These are phyloP conservation scores for Tarsius wallacei DNA, from an alignment of 2,797 vertebrate genomes.

Conservation along the genomic window DNA sequence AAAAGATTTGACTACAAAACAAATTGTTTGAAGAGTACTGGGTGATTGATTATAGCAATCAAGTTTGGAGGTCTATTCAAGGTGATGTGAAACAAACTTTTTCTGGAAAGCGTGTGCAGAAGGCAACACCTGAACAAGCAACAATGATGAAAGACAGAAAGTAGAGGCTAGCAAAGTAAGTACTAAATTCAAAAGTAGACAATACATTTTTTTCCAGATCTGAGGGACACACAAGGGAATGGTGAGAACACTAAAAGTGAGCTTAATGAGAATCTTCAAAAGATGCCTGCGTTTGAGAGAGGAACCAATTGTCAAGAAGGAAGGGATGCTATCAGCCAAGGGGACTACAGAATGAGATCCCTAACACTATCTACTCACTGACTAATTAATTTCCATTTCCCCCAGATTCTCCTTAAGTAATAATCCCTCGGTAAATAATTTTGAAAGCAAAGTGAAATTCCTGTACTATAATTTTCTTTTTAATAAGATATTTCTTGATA, in stretches of 20 bases:
- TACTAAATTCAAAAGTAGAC: neutral
- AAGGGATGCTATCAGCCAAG: accelerated
- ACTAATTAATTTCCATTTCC: neutral
- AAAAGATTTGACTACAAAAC: neutral
- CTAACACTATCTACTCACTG: accelerated
- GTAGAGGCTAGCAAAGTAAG: too few relatives aligned
- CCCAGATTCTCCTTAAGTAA: neutral
- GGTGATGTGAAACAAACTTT: accelerated
- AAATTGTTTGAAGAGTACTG: neutral
- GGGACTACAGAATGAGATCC: neutral
- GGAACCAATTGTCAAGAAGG: accelerated
- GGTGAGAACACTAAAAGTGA: neutral
- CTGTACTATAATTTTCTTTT: neutral
- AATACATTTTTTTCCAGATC: accelerated
- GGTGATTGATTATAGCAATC: too few relatives aligned
- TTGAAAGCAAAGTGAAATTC: neutral
- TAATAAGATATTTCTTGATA: neutral
- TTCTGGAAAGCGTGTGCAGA: neutral
- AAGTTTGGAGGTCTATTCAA: neutral
- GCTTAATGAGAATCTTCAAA: accelerated
- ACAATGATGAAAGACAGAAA: neutral
- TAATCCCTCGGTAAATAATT: neutral
- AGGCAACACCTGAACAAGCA: accelerated
- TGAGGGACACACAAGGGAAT: too few relatives aligned
- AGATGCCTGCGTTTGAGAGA: neutral